Conservation (phyloP, 2,113 vertebrate species). For the Pygoscelis antarcticus region DNA sequence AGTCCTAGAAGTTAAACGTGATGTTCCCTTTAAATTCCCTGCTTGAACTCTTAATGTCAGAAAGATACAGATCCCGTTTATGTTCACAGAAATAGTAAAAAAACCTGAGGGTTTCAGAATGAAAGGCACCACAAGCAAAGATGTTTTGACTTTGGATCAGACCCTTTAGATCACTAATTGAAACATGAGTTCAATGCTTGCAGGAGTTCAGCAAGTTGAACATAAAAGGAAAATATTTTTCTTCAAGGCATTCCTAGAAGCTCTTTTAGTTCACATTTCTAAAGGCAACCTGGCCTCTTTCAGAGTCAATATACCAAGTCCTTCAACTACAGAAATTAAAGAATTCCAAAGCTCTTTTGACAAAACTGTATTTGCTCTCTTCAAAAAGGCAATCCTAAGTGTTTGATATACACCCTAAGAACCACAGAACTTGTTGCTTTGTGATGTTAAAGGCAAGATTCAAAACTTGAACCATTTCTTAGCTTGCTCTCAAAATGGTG, state of each 20-base stretch:
- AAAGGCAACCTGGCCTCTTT: neutral
- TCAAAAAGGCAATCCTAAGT: no score
- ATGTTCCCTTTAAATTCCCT: neutral
- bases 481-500: neutral
- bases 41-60: neutral
- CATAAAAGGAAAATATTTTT: neutral
- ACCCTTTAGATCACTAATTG: neutral
- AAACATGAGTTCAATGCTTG: rapidly evolving
- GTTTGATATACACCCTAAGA: neutral
- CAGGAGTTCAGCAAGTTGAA: neutral
- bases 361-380: neutral
- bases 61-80: neutral
- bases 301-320: neutral
- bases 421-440: no score
- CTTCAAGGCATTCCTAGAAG: neutral
- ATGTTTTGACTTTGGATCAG: neutral
- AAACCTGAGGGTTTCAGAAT: neutral
- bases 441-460: neutral
- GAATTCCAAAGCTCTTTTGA: neutral
- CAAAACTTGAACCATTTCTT: neutral
- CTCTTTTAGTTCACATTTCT: neutral
- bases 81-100: neutral
- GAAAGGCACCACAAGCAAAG: neutral
- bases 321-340: neutral
- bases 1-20: neutral